A percentile compares a stretch with the other conserved stretches of the same genome.
Evolutionary conservation across 2,797 vertebrate genomes (phyloP).

Genomic region (Tenualosa thibaudeaui): DNA sequence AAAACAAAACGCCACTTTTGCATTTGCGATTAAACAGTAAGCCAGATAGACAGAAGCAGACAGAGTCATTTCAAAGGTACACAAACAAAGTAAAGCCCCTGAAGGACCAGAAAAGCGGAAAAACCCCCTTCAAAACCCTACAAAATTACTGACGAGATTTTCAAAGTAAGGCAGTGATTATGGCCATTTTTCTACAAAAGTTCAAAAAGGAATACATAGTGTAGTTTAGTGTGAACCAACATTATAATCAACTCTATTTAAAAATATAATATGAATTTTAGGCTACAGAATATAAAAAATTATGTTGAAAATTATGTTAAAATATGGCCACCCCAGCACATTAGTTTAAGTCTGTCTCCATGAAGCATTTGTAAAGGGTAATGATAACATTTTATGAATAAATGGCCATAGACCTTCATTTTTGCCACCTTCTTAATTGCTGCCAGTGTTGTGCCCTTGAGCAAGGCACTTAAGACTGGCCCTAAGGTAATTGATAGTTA

Average conservation of each 20-base stretch:
- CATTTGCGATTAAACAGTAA: not conserved
- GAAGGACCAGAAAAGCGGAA: not conserved
- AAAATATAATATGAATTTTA: not conserved
- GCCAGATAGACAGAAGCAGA: slow-evolving; percentile 12
- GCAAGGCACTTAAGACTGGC: too few species aligned
- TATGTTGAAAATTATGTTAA: too few species aligned
- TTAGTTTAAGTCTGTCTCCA: too few species aligned
- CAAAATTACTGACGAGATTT: too few species aligned
- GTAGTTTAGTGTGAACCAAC: not conserved
- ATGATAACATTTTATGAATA: too few species aligned
- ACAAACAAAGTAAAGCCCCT: not conserved
- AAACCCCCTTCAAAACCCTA: too few species aligned
- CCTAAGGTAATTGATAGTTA: too few species aligned
- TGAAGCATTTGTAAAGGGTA: too few species aligned
- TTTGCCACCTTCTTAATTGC: too few species aligned
- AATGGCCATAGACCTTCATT: too few species aligned
- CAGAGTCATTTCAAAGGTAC: not conserved
- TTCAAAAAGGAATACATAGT: not conserved
- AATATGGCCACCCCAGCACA: not conserved
- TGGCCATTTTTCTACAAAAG: not conserved
- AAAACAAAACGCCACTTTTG: slow-evolving; percentile 43
- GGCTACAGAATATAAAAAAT: not conserved
- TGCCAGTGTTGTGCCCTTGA: too few species aligned
- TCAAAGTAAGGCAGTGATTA: not conserved
- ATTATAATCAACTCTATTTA: not conserved